Conservation (phyloP, 2,797 vertebrate species). For the Tragopan temminckii region DNA sequence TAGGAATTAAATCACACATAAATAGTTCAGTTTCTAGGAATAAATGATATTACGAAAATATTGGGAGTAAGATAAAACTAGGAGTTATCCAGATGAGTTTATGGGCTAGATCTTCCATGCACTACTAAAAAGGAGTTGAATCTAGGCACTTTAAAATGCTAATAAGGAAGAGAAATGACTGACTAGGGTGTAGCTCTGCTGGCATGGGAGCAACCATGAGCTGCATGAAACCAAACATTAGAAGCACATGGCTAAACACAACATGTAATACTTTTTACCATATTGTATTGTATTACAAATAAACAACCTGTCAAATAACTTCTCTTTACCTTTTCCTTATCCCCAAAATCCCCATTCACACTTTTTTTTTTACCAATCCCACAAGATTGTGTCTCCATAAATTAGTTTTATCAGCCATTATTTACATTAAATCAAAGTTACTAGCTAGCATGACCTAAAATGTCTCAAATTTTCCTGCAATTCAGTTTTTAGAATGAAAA, state of each 20-base stretch:
- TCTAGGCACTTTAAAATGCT: background rate
- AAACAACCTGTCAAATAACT: background rate
- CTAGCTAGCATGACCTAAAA: background rate
- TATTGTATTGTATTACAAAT: background rate
- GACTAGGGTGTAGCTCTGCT: background rate
- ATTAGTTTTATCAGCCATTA: background rate
- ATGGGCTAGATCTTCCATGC: background rate
- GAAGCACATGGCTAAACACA: background rate
- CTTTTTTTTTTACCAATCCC: background rate
- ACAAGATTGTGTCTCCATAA: background rate
- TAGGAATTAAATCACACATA: background rate
- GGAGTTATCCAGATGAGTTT: background rate
- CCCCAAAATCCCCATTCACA: background rate
- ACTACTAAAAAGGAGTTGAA: background rate
- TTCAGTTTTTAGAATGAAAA: background rate
- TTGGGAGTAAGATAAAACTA: background rate
- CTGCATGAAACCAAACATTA: background rate
- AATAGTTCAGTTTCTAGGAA: background rate
- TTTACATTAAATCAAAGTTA: background rate
- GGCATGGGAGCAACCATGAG: background rate
- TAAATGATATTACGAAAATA: background rate
- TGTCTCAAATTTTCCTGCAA: background rate
- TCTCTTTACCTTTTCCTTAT: background rate
- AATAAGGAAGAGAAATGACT: background rate
- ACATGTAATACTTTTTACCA: background rate